A percentile compares a stretch with the other conserved stretches of the same genome.
These are phyloP conservation scores for Nothoprocta pentlandii DNA, from an alignment of 2,113 vertebrate species.

Conservation along the genomic window DNA sequence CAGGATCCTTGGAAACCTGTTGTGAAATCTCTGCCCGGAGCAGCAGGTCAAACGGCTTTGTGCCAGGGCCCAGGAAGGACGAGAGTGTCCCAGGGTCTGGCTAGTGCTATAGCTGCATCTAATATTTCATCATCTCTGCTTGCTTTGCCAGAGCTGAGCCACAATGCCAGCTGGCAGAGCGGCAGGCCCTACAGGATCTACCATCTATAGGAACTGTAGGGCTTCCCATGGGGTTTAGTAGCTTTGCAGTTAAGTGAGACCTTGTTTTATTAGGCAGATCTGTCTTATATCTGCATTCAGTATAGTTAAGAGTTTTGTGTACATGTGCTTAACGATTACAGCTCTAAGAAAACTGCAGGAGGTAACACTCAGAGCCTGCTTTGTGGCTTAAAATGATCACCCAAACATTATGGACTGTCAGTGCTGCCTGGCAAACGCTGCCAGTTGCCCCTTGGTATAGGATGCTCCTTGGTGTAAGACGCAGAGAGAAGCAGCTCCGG, in stretches of 20 bases:
- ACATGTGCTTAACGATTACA: neutral
- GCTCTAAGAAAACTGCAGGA: neutral
- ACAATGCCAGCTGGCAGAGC: neutral
- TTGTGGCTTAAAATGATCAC: neutral
- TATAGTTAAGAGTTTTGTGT: neutral
- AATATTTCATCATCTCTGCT: neutral
- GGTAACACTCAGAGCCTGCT: neutral
- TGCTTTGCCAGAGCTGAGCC: neutral
- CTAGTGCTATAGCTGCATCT: neutral
- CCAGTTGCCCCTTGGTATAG: accelerated
- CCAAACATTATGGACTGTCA: neutral
- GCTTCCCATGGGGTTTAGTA: neutral
- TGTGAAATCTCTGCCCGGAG: neutral
- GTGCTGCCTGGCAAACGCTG: neutral
- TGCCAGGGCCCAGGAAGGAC: neutral
- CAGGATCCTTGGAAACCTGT: neutral
- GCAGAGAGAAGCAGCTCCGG: neutral
- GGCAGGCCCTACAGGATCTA: neutral
- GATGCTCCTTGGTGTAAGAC: neutral
- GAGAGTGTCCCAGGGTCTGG: neutral
- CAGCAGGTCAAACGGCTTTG: neutral
- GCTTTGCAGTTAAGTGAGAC: neutral
- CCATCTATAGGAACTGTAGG: neutral
- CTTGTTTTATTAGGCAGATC: neutral
- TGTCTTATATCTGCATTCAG: accelerated